A percentile compares a stretch with the other conserved stretches of the same genome.
Conservation (phyloP, 2,113 vertebrate genomes). For the Agelaius tricolor region DNA sequence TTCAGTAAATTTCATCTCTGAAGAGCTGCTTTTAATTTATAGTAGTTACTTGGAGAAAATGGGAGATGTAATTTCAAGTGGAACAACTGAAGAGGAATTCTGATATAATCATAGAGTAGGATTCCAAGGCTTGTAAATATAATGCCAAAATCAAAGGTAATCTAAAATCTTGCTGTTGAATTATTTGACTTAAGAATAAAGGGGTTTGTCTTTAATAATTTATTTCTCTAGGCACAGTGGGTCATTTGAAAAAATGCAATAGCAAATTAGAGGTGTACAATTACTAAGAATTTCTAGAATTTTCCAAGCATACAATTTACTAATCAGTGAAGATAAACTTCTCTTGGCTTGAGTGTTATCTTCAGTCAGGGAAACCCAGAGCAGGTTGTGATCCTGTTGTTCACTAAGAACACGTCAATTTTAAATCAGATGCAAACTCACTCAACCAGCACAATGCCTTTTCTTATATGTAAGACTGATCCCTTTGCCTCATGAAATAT, state of each 20-base stretch:
- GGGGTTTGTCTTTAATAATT: not conserved
- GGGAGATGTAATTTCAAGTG: constrained; percentile 62
- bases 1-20: constrained; percentile 35
- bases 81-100: constrained; percentile 44
- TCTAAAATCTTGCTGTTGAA: constrained; percentile 2
- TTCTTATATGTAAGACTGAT: not conserved
- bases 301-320: not conserved
- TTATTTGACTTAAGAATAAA: not conserved
- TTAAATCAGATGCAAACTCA: constrained; percentile 2
- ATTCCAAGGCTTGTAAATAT: constrained; percentile 20
- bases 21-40: constrained; percentile 61
- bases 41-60: constrained; percentile 51
- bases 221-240: not conserved
- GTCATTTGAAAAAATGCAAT: not conserved
- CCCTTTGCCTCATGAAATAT: not conserved
- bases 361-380: not conserved
- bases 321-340: not conserved
- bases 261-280: not conserved
- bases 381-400: not conserved
- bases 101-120: constrained; percentile 2
- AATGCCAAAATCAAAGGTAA: constrained; percentile 44
- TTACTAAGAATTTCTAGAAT: not conserved
- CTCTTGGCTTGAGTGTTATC: not conserved
- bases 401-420: not conserved
- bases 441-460: not conserved